Evolutionary conservation across 2,888 invertebrate genomes (phyloP).

Genomic region (Euzophera pinguis): DNA sequence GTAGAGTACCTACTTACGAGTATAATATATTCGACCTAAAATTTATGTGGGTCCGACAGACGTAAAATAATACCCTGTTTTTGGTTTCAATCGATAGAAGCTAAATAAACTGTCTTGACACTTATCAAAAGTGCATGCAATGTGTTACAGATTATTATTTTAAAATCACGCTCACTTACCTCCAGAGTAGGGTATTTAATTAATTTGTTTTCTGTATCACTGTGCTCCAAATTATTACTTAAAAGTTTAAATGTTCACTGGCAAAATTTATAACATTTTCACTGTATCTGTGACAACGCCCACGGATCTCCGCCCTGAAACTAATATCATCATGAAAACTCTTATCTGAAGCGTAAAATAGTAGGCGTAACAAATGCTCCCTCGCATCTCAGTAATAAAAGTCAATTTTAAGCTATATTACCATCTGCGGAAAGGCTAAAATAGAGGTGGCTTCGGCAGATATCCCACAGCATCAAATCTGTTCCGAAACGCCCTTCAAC

Average conservation of each 20-base stretch:
- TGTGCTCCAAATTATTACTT: not conserved
- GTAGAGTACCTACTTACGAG: too few species aligned
- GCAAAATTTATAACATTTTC: not conserved
- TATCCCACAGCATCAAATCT: slow-evolving; percentile 48
- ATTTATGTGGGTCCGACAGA: too few species aligned
- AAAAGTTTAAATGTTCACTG: not conserved
- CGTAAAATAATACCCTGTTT: too few species aligned
- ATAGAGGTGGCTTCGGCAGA: slow-evolving; percentile 30
- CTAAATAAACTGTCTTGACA: too few species aligned
- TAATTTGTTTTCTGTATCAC: not conserved
- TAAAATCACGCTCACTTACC: too few species aligned
- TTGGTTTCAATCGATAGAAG: too few species aligned
- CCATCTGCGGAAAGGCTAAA: slow-evolving; percentile 43
- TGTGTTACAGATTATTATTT: too few species aligned
- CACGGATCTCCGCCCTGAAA: slow-evolving; percentile 59
- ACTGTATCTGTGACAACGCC: slow-evolving; percentile 29
- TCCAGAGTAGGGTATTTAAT: too few species aligned
- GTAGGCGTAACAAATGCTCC: slow-evolving; percentile 58
- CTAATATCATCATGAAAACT: slow-evolving; percentile 49
- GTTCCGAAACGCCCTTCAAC: slow-evolving; percentile 55
- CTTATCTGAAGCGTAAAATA: slow-evolving; percentile 40
- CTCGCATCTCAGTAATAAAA: slow-evolving; percentile 34
- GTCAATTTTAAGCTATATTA: slow-evolving; percentile 47
- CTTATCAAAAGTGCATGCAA: too few species aligned
- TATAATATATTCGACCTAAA: too few species aligned